Evolutionary conservation across 2,113 vertebrate genomes (phyloP), one percentile per base, ranked within the genome.

Genomic region (Hystrix brachyura): DNA sequence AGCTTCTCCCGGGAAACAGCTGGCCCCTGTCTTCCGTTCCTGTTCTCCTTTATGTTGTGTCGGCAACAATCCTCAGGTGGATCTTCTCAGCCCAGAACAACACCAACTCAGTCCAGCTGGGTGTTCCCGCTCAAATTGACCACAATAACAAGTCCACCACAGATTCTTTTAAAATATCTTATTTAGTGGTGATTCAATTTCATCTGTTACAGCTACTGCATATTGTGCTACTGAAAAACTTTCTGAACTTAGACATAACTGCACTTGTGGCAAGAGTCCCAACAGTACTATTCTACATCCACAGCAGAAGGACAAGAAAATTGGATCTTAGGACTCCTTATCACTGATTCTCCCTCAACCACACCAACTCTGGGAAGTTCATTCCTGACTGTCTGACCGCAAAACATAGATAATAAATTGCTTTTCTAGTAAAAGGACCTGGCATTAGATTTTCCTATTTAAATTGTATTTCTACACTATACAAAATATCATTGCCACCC

Each of bases 351-450:
- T 48, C 11, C 38, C 57, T 78, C 62, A 69, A 84, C 5, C 83
- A 2, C 34, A 88, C 38, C 57, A 82, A 62, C 71, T 88, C 51
- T 71, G 55, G 53, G 12, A 88, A 79, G 27, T 92, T 92, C 69
- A 21, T 57, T 92, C 87, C 64, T 87, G n/a, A 92, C 60, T 69
- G n/a, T 25, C 48, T 76, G 88, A 87, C 60, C 43, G 71, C 53
- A 84, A 88, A 94, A 84, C 53, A 12, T 94, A 69, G 90, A 53
- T 27, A 64, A 57, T 25, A 81, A 7, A 91, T 81, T 53, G 6
- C 27, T 74, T 84, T 91, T 67, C 78, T 83, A 78, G 32, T 78
- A 83, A 96, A 81, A 91, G 13, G 76, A 55, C 9, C 12, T 34
- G 17, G 38, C 11, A 64, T 27, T 60, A 23, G 14, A 71, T 94